phyloP scores from a whole-genome alignment of 1,140 invertebrate species.

The Drosophila trapezifrons region DNA sequence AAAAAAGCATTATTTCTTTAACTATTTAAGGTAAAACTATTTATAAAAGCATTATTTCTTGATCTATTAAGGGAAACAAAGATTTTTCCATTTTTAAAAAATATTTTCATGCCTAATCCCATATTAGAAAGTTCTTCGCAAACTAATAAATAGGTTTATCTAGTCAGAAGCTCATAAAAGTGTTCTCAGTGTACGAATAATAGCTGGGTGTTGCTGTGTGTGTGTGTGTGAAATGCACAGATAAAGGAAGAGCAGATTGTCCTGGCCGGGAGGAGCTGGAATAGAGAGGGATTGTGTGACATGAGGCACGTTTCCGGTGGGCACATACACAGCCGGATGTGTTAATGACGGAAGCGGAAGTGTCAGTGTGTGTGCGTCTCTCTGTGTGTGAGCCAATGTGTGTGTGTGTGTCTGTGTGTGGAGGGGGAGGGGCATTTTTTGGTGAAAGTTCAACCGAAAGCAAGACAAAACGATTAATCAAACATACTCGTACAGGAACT shows the following conservation, averaged over 20 bases:
- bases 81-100: too few relatives aligned
- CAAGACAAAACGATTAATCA: conserved; percentile 60
- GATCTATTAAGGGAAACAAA: too few relatives aligned
- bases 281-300: conserved; percentile 24
- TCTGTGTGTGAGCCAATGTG: not conserved
- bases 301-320: conserved; percentile 55
- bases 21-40: too few relatives aligned
- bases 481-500: conserved; percentile 35
- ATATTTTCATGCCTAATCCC: not conserved
- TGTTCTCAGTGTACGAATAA: conserved; percentile 6
- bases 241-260: conserved; percentile 36
- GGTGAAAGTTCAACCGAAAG: conserved; percentile 42
- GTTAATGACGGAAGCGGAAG: conserved; percentile 80
- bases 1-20: too few relatives aligned
- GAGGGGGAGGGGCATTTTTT: not conserved
- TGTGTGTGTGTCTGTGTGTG: conserved; percentile 13
- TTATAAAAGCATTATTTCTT: too few relatives aligned
- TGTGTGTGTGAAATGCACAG: conserved; percentile 1
- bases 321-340: conserved; percentile 73
- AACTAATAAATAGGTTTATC: too few relatives aligned
- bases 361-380: conserved; percentile 46
- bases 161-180: too few relatives aligned
- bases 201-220: not conserved
- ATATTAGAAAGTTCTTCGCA: too few relatives aligned
- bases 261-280: conserved; percentile 1